These are phyloP conservation scores for Pipistrellus pygmaeus DNA, from an alignment of 2,797 vertebrate genomes.

Conservation along the genomic window DNA sequence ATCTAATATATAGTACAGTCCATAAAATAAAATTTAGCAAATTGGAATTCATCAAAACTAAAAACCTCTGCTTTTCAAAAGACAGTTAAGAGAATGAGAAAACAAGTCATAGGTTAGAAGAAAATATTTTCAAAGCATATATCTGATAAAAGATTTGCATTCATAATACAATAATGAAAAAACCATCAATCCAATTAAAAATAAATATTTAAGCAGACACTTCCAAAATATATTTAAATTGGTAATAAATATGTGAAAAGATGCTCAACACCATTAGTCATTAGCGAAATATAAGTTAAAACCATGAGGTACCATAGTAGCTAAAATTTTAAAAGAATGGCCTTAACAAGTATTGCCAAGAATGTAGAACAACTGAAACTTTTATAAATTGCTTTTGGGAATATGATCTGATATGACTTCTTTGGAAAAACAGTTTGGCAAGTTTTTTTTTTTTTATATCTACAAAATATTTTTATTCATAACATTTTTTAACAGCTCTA, in stretches of 20 bases:
- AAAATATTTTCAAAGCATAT: slow-evolving; percentile 16
- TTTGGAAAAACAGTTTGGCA: slow-evolving; percentile 25
- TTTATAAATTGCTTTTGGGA: not conserved
- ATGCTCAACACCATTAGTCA: not conserved
- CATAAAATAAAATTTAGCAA: slow-evolving; percentile 26
- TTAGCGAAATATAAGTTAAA: slow-evolving; percentile 44
- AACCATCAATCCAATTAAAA: slow-evolving; percentile 36
- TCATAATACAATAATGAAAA: slow-evolving; percentile 38
- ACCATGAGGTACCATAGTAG: not conserved
- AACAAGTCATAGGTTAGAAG: not conserved
- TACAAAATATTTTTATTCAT: not conserved
- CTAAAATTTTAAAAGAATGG: not conserved
- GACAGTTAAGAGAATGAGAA: not conserved
- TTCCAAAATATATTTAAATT: slow-evolving; percentile 9
- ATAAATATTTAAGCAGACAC: slow-evolving; percentile 41
- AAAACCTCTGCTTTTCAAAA: slow-evolving; percentile 48
- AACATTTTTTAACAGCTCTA: not conserved
- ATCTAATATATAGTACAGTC: not conserved
- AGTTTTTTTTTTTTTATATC: not conserved
- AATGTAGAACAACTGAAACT: not conserved
- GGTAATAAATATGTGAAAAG: slow-evolving; percentile 39
- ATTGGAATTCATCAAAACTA: not conserved
- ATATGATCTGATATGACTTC: not conserved
- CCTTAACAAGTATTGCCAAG: not conserved
- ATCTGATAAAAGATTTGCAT: slow-evolving; percentile 3